Percentiles rank a stretch among this genome's conserved stretches.
Conservation (phyloP, 1,140 invertebrate species). For the Tetraneura akinire region DNA sequence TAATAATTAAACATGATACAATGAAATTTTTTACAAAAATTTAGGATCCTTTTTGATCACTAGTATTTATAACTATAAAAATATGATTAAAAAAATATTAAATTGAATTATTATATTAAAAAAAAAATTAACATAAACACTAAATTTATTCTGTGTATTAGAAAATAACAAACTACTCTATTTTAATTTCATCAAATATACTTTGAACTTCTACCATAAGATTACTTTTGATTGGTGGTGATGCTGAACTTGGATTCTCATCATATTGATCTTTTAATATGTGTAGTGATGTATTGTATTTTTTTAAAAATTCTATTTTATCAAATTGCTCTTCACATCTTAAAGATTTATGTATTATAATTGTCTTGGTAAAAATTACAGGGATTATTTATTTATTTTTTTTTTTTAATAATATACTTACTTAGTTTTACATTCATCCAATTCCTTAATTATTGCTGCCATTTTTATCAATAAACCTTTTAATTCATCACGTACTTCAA, state of each 20-base stretch:
- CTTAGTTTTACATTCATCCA: slow-evolving; percentile 5
- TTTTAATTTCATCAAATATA: not conserved
- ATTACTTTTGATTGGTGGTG: not conserved
- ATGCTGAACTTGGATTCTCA: not conserved
- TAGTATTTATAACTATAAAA: too few relatives aligned
- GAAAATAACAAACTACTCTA: too few relatives aligned
- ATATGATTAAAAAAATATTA: not conserved
- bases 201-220: not conserved
- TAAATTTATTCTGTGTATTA: too few relatives aligned
- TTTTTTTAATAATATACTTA: not conserved
- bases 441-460: slow-evolving; percentile 12
- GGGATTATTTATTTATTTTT: not conserved
- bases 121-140: too few relatives aligned
- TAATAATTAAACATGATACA: too few relatives aligned
- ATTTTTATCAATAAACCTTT: slow-evolving; percentile 9
- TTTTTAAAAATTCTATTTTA: not conserved
- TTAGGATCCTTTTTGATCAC: too few relatives aligned
- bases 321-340: slow-evolving; percentile 17
- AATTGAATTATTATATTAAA: not conserved
- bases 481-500: not conserved
- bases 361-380: too few relatives aligned
- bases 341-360: not conserved
- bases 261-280: slow-evolving; percentile 31
- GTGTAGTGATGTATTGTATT: not conserved
- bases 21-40: too few relatives aligned